Percentiles rank a stretch among this genome's conserved stretches.
These are phyloP conservation scores for Hippoglossus stenolepis DNA, from an alignment of 2,113 vertebrate species.

Conservation along the genomic window DNA sequence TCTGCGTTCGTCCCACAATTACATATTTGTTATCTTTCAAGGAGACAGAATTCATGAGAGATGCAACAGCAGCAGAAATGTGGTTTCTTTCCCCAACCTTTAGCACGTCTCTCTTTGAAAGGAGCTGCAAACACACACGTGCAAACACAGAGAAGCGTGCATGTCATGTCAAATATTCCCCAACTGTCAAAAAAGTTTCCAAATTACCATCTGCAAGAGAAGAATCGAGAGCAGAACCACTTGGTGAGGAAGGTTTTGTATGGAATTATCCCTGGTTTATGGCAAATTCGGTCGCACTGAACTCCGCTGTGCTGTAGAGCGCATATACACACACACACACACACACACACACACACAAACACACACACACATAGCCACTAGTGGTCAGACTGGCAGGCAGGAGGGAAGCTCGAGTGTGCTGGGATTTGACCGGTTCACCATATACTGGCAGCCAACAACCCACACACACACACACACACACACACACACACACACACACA, in stretches of 20 bases:
- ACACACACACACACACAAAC: constrained; percentile 39
- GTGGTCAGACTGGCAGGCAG: constrained; percentile 78
- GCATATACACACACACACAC: constrained; percentile 35
- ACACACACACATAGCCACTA: constrained; percentile 38
- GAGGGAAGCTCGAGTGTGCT: constrained; percentile 61
- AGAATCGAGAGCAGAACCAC: constrained; percentile 12
- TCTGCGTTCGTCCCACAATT: no score
- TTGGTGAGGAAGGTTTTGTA: constrained; percentile 3
- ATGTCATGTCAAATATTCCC: constrained; percentile 6
- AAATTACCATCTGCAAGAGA: constrained; percentile 17
- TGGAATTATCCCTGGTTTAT: constrained; percentile 40
- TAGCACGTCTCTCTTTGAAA: background rate
- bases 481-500: background rate
- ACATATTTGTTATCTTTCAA: no score
- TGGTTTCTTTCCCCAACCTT: no score
- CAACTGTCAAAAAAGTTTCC: background rate
- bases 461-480: constrained; percentile 3
- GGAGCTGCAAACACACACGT: background rate
- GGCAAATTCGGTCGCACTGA: constrained; percentile 24
- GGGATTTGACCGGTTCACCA: constrained; percentile 62
- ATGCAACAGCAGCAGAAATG: no score
- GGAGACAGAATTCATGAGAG: no score
- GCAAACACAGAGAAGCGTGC: constrained; percentile 6
- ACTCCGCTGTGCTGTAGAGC: constrained; percentile 7
- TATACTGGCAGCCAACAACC: constrained; percentile 54